Base-by-base conservation (phyloP, 2,797 vertebrate species). In the Emys orbicularis region DNA sequence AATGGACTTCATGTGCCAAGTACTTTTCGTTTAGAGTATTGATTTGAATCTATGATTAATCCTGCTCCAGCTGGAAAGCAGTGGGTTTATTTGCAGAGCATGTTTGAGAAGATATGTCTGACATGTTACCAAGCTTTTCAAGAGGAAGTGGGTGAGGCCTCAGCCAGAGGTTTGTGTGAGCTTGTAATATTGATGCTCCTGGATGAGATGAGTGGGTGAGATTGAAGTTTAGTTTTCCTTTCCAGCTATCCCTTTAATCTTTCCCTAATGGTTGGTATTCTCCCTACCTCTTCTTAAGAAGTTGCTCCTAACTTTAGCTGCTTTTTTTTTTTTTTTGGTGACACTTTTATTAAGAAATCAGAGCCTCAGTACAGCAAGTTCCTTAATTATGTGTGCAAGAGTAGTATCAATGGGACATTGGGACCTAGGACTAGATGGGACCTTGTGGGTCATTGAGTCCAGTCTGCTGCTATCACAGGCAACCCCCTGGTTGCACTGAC, bases 201-300 rank as follows among this genome's bases (percentile, higher is more conserved):
- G 29, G 6, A 29, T 61, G 59, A 61, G 57, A 61, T 34, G 6
- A 29, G 25, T 59, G 84, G 34, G 25, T 86, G 34, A 21, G 54
- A 52, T 86, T 59, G 61, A 9, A 37, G 16, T 87, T 87, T 61
- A 8, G 50, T 59, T 87, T n/a, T 65, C 10, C 27, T 59, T 68
- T 68, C 53, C 34, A 8, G 65, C 56, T 37, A 10, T 87, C 85
- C n/a, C 27, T 76, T 76, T 76, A 76, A 47, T 27, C 41, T 47
- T n/a, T 90, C 56, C 9, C 50, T 93, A 21, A 65, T 92, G n/a
- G 2, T 52, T 61, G 68, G 23, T 16, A n/a, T 90, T 89, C 86
- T 90, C 90, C 57, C 21, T 68, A 87, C 68, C 81, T 94, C 90
- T 87, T 94, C 74, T 79, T 86, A 92, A 93, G 91, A 87, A 95